Evolutionary conservation across 2,888 invertebrate genomes (phyloP), one percentile per base, ranked within the genome.

Genomic region (Drepanosiphum platanoidis): DNA sequence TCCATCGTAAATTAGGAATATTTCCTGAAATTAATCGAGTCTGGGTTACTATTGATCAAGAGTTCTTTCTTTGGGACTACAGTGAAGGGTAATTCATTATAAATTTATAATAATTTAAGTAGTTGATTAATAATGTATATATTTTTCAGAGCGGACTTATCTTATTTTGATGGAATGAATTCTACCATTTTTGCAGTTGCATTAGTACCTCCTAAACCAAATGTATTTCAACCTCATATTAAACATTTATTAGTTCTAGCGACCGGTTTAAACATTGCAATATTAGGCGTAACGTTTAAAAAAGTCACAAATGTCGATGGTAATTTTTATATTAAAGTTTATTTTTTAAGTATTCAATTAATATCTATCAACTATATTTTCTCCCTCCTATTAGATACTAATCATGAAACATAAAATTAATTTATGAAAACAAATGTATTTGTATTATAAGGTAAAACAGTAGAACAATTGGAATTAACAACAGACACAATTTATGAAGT

Each of bases 1-100:
- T 96, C 88, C 96, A 97, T 89, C 98, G 97, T 89, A 94, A 96
- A 91, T 98, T 99, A 97, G 99, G 99, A 4, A 91, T 99, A 13
- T 98, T 99, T 91, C 95, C 98, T 86, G 97, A 97, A 90, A 97
- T 99, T 88, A 95, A 95, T 83, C 92, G 99, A 89, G 98, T 98
- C 0, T 99, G 98, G 98, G 91, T 99, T 84, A 96, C 97, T 8
- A 96, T 99, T 88, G 99, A 99, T 89, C 97, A 97, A 88, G 97
- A 98, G 91, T 95, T 99, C 88, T 99, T 97, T 91, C 93, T 98
- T 61, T 99, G 99, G 99, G 96, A 97, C 39, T 99, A 97, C 91
- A 97, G 98, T 90, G 95, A 97, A 90, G 96, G 93, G 92, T 92
- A 89, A 89, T 89, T 27, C 88, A 52, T 9, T 72, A 39, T 86